phyloP scores from a whole-genome alignment of 2,113 vertebrate species.

The Rousettus leschenaultii region DNA sequence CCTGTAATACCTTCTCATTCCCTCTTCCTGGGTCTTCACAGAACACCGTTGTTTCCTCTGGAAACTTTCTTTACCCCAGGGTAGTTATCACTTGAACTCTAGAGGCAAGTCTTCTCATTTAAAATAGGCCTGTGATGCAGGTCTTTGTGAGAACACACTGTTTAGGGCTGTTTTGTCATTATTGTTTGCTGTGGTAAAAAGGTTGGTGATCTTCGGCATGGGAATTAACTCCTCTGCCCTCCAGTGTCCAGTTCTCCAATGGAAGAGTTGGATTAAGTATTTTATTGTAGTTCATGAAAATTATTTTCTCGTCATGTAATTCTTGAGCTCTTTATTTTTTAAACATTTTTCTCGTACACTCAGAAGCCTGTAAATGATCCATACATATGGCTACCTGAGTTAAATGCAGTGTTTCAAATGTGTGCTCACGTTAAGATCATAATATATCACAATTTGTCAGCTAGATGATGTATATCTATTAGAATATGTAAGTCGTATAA shows the following conservation, averaged over 20 bases:
- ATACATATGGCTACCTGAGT: not conserved
- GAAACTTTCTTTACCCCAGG: not conserved
- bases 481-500: not conserved
- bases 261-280: not conserved
- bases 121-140: not conserved
- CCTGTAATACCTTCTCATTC: rapidly evolving
- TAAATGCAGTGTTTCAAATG: not conserved
- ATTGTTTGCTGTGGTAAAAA: not conserved
- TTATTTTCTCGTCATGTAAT: not conserved
- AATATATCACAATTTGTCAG: not conserved
- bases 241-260: not conserved
- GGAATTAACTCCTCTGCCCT: not conserved
- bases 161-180: not conserved
- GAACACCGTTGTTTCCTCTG: not conserved
- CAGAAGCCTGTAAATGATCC: not conserved
- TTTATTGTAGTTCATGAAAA: not conserved
- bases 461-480: not conserved
- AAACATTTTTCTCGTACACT: not conserved
- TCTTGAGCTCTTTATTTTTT: not conserved
- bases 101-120: not conserved
- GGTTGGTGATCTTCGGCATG: not conserved
- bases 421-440: not conserved
- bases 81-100: not conserved
- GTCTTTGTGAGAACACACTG: not conserved
- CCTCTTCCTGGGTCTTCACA: not conserved